These are phyloP conservation scores for Xiphydria camelus DNA, from an alignment of 2,888 invertebrate species.

Conservation along the genomic window DNA sequence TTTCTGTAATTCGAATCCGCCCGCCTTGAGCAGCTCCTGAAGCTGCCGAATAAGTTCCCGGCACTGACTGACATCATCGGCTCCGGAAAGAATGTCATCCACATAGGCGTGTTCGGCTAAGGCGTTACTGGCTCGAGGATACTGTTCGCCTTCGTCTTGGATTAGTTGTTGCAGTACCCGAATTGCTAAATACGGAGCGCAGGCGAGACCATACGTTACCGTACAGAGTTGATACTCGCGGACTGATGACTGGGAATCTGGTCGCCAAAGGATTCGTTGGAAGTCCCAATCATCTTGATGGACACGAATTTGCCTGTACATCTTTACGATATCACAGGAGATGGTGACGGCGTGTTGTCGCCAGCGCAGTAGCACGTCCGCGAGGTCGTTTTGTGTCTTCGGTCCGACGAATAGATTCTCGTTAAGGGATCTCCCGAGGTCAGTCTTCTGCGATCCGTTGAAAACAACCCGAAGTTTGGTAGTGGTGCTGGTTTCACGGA, in stretches of 20 bases:
- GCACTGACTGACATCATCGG: background rate
- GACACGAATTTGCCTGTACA: slow-evolving; percentile 42
- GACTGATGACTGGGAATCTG: background rate
- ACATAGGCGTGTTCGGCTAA: background rate
- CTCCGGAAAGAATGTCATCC: slow-evolving; percentile 1
- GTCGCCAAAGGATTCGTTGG: slow-evolving; percentile 45
- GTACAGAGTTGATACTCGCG: slow-evolving; percentile 9
- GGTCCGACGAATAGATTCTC: slow-evolving; percentile 40
- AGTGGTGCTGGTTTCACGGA: slow-evolving; percentile 35
- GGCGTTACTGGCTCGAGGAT: background rate
- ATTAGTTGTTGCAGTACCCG: slow-evolving; percentile 16
- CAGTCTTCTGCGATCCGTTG: slow-evolving; percentile 32
- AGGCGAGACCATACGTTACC: slow-evolving; percentile 14
- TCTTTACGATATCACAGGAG: slow-evolving; percentile 49
- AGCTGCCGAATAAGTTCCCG: background rate
- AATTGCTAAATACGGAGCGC: slow-evolving; percentile 12
- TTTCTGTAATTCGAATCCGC: slow-evolving; percentile 1
- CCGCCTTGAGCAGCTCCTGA: slow-evolving; percentile 1
- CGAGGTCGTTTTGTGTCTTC: slow-evolving; percentile 38
- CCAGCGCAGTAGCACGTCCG: slow-evolving; percentile 36
- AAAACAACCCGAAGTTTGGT: too few species aligned
- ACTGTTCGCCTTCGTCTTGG: slow-evolving; percentile 6
- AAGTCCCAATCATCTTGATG: slow-evolving; percentile 26
- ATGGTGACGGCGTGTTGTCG: slow-evolving; percentile 38
- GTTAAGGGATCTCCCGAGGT: slow-evolving; percentile 40